Evolutionary conservation across 2,113 vertebrate genomes (phyloP).

Genomic region (Xerus inauris): DNA sequence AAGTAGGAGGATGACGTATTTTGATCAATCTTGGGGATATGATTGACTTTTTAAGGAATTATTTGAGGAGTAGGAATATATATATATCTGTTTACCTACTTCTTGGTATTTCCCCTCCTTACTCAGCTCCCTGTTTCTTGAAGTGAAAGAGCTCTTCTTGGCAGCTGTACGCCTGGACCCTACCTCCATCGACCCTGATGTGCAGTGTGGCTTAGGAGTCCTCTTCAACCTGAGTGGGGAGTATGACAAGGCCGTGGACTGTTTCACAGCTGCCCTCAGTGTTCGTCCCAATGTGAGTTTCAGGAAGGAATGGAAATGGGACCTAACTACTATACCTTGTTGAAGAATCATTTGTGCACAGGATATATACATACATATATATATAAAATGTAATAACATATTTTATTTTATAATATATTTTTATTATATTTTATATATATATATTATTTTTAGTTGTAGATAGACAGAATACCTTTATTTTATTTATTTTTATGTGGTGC

Average conservation of each 20-base stretch:
- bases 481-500: too few relatives aligned
- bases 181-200: slow-evolving; percentile 93
- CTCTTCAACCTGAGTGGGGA: slow-evolving; percentile 99
- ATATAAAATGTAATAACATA: too few relatives aligned
- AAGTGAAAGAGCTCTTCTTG: slow-evolving; percentile 96
- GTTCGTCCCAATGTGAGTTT: slow-evolving; percentile 93
- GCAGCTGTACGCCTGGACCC: slow-evolving; percentile 93
- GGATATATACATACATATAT: not conserved
- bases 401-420: too few relatives aligned
- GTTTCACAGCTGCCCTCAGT: slow-evolving; percentile 95
- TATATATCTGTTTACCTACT: not conserved
- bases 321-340: not conserved
- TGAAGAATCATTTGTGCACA: not conserved
- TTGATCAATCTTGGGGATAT: too few relatives aligned
- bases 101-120: not conserved
- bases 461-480: too few relatives aligned
- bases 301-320: not conserved
- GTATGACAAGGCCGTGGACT: slow-evolving; percentile 98
- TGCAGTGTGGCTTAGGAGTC: slow-evolving; percentile 97
- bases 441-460: too few relatives aligned
- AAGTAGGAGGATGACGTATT: not conserved
- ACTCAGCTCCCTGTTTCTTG: slow-evolving; percentile 92
- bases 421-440: too few relatives aligned
- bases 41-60: not conserved
- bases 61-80: not conserved